Percentiles rank a stretch among this genome's conserved stretches.
These are phyloP conservation scores for Crypturellus undulatus DNA, from an alignment of 2,113 vertebrate species.

Conservation along the genomic window DNA sequence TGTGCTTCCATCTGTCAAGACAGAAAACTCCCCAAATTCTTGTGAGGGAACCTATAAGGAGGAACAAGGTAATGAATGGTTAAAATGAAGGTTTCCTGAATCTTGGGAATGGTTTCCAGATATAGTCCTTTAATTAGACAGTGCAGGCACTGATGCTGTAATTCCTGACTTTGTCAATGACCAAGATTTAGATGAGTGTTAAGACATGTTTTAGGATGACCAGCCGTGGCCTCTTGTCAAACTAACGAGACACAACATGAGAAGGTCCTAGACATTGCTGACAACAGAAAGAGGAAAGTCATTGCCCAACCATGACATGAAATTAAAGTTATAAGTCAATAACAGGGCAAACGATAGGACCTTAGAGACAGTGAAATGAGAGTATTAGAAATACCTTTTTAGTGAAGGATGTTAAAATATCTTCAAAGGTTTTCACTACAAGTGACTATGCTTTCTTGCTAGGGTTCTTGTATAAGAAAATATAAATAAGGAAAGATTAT, in stretches of 20 bases:
- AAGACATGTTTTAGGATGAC: too few species aligned
- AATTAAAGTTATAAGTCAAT: background rate
- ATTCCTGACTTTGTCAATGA: background rate
- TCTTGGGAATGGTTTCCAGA: background rate
- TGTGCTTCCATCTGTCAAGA: too few species aligned
- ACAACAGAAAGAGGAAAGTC: background rate
- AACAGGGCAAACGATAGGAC: background rate
- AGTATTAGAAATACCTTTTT: background rate
- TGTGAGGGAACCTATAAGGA: background rate
- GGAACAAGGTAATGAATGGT: background rate
- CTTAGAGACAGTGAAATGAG: background rate
- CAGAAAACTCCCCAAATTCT: too few species aligned
- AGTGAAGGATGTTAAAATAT: background rate
- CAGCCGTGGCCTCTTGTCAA: background rate
- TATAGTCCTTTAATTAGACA: background rate
- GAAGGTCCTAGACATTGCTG: background rate
- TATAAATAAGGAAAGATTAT: background rate
- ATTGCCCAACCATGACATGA: background rate
- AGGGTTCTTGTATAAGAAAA: background rate
- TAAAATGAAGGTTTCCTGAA: background rate
- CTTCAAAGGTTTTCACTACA: background rate
- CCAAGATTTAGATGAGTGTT: background rate
- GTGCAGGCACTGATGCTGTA: background rate
- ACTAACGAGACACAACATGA: background rate
- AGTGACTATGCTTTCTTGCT: background rate